Conservation (phyloP, 2,888 invertebrate genomes). For the Spodoptera littoralis region DNA sequence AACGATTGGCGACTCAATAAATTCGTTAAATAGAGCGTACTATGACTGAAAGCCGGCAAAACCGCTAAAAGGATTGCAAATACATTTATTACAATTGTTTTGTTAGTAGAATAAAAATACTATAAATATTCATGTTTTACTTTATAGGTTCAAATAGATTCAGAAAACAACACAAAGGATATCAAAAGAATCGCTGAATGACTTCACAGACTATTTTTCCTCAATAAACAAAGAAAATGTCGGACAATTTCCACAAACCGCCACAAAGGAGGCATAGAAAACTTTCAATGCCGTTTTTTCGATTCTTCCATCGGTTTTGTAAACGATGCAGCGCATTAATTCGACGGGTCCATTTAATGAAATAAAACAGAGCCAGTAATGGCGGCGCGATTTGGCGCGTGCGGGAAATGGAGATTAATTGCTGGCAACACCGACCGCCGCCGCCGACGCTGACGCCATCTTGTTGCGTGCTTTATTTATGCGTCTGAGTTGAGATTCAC, state of each 20-base stretch:
- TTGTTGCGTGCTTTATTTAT: slow-evolving; percentile 82
- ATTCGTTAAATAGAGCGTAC: slow-evolving; percentile 27
- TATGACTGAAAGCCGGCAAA: slow-evolving; percentile 28
- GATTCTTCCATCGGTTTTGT: slow-evolving; percentile 79
- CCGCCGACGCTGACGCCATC: slow-evolving; percentile 74
- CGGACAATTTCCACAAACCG: slow-evolving; percentile 70
- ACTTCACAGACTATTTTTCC: slow-evolving; percentile 60
- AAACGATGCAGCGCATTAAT: slow-evolving; percentile 82
- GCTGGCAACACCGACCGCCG: slow-evolving; percentile 79
- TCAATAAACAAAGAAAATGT: slow-evolving; percentile 68
- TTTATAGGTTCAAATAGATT: slow-evolving; percentile 39
- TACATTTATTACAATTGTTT: slow-evolving; percentile 21
- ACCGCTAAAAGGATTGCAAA: slow-evolving; percentile 25
- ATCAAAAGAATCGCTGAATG: slow-evolving; percentile 38
- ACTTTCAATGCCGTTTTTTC: slow-evolving; percentile 71
- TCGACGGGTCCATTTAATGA: slow-evolving; percentile 84
- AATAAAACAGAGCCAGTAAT: slow-evolving; percentile 85
- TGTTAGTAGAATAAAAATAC: slow-evolving; percentile 23
- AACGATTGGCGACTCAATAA: slow-evolving; percentile 18
- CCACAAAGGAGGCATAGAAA: slow-evolving; percentile 77
- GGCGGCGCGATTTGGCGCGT: slow-evolving; percentile 83
- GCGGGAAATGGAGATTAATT: slow-evolving; percentile 87
- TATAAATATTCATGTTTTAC: slow-evolving; percentile 28
- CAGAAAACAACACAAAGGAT: slow-evolving; percentile 37
- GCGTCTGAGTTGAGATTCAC: slow-evolving; percentile 69